Percentiles rank a stretch among this genome's conserved stretches.
These are phyloP conservation scores for Herpetotheres cachinnans DNA, from an alignment of 2,113 vertebrate genomes.

Conservation along the genomic window DNA sequence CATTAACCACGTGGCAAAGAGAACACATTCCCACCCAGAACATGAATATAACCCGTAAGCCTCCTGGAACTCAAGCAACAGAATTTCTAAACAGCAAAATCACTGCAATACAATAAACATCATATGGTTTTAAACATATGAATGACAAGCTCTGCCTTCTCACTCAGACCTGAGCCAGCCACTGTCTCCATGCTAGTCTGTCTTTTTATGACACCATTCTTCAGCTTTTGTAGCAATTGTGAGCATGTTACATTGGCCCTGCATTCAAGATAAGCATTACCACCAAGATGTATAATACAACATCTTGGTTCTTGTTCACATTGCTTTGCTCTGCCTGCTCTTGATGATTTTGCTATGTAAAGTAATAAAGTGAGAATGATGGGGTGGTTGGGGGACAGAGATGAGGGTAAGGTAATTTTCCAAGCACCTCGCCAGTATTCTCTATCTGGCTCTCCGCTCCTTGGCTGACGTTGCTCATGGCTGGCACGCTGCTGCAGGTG, in stretches of 20 bases:
- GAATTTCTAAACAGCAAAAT: not conserved
- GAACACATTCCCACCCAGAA: not conserved
- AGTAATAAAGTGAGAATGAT: not conserved
- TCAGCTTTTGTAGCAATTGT: not conserved
- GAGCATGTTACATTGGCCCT: not conserved
- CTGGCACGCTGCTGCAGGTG: slow-evolving; percentile 43
- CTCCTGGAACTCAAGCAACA: not conserved
- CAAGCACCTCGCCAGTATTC: not conserved
- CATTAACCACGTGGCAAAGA: not conserved
- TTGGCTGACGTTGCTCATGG: not conserved
- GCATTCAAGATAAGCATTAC: not conserved
- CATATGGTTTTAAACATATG: not conserved
- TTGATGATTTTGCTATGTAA: not conserved
- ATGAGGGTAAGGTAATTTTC: not conserved
- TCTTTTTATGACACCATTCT: slow-evolving; percentile 25
- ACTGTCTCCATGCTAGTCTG: not conserved
- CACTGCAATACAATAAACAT: not conserved
- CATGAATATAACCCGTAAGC: not conserved
- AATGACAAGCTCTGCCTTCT: slow-evolving; percentile 10
- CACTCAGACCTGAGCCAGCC: not conserved
- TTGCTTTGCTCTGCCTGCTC: not conserved
- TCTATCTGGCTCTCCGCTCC: slow-evolving; percentile 16
- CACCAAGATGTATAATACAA: not conserved
- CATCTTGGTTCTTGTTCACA: not conserved
- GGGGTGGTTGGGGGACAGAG: not conserved